Conservation (phyloP, 2,113 vertebrate species). For the Vulpes vulpes region DNA sequence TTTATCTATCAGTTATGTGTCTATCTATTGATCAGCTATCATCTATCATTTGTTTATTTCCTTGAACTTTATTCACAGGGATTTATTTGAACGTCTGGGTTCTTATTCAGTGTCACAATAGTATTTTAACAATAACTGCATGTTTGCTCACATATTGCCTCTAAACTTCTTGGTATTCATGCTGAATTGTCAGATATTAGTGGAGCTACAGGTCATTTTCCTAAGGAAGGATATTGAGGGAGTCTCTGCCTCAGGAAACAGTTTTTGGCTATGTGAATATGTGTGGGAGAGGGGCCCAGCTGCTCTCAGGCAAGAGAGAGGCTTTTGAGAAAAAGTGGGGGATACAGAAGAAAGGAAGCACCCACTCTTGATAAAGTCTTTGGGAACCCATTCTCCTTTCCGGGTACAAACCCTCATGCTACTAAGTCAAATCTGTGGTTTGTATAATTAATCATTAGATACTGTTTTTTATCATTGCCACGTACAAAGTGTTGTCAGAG, state of each 20-base stretch:
- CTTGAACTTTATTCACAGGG: neutral
- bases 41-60: neutral
- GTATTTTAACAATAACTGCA: fast-evolving
- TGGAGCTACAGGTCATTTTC: neutral
- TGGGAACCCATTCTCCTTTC: neutral
- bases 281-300: neutral
- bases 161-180: neutral
- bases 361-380: neutral
- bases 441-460: neutral
- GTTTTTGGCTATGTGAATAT: neutral
- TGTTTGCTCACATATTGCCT: neutral
- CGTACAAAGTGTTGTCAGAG: no score
- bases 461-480: neutral
- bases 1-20: neutral
- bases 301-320: neutral
- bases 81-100: neutral
- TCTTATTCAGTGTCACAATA: neutral
- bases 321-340: neutral
- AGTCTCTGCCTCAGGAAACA: neutral
- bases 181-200: neutral
- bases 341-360: neutral
- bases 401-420: neutral
- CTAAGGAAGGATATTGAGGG: neutral
- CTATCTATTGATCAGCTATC: neutral
- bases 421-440: no score